Evolutionary conservation across 2,113 vertebrate species (phyloP), one percentile per base, ranked within the genome.

Genomic region (Zapus hudsonius): DNA sequence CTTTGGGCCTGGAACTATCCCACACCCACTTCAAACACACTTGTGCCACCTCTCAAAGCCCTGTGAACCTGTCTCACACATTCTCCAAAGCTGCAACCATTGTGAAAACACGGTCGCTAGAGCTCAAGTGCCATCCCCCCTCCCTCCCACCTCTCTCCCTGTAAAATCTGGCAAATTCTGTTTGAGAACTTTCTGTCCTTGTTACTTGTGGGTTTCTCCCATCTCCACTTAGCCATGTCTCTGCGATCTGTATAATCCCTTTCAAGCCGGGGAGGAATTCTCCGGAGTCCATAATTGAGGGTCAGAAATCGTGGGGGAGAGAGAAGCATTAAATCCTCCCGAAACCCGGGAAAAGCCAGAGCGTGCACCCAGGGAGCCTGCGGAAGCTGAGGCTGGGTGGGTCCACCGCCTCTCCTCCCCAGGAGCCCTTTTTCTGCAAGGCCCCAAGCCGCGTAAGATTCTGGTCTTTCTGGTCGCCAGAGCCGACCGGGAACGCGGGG

Each of bases 211-310:
- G 63, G 47, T 57, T 90, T 94, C 86, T 91, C 83, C 70, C 74
- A 27, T 72, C 78, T 63, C 81, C 83, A 64, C 91, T 93, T 91
- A 90, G n/a, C 88, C 92, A 57, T 79, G 89, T 84, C 91, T 82
- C 72, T 66, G 69, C 47, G 67, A 84, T 91, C 92, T 27, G 95
- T 23, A 36, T 94, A 96, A 95, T 92, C 92, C 93, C 85, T 38
- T 81, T 93, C 95, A 94, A 96, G 81, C 73, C 38, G 0, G 64
- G 52, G 66, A 93, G 92, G 83, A 84, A 93, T 93, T 96, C 95
- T 94, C 86, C n/a, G 1, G 91, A 74, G 89, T 69, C 59, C 33
- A 5, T 80, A 92, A 92, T 42, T 64, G 95, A 94, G 87, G 69
- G 66, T 57, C 31, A 20, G 80, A 47, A 82, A 40, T 74, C n/a